phyloP scores from a whole-genome alignment of 2,113 vertebrate species.

The Rafetus swinhoei region DNA sequence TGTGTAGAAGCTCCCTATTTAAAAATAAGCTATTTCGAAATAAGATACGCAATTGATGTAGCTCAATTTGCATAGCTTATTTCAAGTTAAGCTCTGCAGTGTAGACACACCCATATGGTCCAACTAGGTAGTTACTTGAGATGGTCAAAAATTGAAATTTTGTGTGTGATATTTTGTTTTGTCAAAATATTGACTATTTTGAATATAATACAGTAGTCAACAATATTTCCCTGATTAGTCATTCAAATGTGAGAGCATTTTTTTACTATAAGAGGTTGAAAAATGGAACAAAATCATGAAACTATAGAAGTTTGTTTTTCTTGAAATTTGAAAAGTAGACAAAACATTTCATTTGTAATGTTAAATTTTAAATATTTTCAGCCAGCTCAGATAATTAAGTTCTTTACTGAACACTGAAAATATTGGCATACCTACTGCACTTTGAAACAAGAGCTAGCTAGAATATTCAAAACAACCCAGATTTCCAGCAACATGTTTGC shows the following conservation, averaged over 20 bases:
- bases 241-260: too few species aligned
- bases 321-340: neutral
- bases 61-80: too few species aligned
- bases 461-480: neutral
- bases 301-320: neutral
- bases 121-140: neutral
- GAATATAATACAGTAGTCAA: neutral
- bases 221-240: neutral
- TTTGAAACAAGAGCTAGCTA: neutral
- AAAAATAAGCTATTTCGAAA: too few species aligned
- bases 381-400: neutral
- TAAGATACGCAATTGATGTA: too few species aligned
- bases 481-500: neutral
- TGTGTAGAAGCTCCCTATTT: too few species aligned
- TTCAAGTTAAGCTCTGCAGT: too few species aligned
- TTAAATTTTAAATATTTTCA: neutral
- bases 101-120: neutral
- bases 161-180: neutral
- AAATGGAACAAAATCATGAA: neutral
- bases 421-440: neutral
- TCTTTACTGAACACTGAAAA: neutral
- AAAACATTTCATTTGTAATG: neutral
- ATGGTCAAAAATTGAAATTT: neutral
- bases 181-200: neutral
- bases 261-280: neutral